These are phyloP conservation scores for Picathartes gymnocephalus DNA, from an alignment of 2,113 vertebrate species.

Conservation along the genomic window DNA sequence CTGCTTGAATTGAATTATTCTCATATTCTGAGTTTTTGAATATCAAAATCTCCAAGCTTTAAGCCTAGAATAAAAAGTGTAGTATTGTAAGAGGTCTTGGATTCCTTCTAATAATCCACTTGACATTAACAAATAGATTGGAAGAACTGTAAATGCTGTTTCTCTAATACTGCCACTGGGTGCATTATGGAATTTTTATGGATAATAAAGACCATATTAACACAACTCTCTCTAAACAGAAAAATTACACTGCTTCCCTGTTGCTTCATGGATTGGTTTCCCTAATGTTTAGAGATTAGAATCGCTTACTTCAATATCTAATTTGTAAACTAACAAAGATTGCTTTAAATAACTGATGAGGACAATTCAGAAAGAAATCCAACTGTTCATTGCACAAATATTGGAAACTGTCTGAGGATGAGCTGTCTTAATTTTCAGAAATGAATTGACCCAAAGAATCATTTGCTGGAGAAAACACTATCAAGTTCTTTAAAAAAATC, in stretches of 20 bases:
- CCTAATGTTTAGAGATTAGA: slow-evolving; percentile 1
- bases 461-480: background rate
- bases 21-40: background rate
- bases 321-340: background rate
- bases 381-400: background rate
- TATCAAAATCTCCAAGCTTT: background rate
- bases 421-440: background rate
- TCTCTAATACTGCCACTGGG: background rate
- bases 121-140: background rate
- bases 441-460: background rate
- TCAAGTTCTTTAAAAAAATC: background rate
- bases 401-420: background rate
- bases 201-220: background rate
- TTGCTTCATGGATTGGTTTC: background rate
- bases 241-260: background rate
- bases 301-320: background rate
- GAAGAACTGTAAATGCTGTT: background rate
- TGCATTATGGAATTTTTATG: background rate
- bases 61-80: background rate
- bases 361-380: background rate
- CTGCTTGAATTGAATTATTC: background rate
- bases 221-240: background rate
- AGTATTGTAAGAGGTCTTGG: background rate
- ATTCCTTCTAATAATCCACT: slow-evolving; percentile 8
- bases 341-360: background rate